Evolutionary conservation across 2,797 vertebrate genomes (phyloP).

Genomic region (Lacerta bilineata): DNA sequence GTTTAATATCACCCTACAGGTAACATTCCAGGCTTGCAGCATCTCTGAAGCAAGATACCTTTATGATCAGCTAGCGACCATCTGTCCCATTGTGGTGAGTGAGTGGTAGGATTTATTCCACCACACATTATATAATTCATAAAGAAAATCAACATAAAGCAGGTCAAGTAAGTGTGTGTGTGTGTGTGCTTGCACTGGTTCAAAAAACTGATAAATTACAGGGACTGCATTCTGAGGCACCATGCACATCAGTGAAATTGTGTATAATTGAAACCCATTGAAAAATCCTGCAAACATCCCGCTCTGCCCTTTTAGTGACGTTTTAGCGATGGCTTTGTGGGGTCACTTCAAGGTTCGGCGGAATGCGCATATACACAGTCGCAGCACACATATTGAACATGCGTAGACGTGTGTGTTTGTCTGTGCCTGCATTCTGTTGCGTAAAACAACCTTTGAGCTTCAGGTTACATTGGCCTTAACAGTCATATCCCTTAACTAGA

Average conservation of each 20-base stretch:
- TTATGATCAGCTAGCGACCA: conserved; percentile 98
- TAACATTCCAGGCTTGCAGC: conserved; percentile 99
- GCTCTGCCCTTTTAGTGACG: no score
- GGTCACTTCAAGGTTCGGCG: no score
- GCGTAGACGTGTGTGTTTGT: no score
- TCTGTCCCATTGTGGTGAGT: conserved; percentile 99
- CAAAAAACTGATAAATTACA: not conserved
- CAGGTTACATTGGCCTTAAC: not conserved
- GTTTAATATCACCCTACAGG: conserved; percentile 80
- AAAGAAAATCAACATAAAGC: not conserved
- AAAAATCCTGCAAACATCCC: no score
- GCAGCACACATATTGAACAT: no score
- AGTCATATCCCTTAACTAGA: not conserved
- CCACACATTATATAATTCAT: not conserved
- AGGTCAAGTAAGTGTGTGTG: rapidly evolving
- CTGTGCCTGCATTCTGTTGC: no score
- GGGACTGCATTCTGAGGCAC: no score
- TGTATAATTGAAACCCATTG: no score
- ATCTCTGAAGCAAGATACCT: conserved; percentile 97
- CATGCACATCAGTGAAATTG: no score
- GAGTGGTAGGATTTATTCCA: conserved; percentile 72
- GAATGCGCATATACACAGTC: no score
- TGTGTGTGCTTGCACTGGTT: not conserved
- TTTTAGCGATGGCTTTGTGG: no score
- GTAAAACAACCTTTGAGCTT: no score